Evolutionary conservation across 2,888 invertebrate genomes (phyloP), one percentile per base, ranked within the genome.

Genomic region (Heliconius erato): DNA sequence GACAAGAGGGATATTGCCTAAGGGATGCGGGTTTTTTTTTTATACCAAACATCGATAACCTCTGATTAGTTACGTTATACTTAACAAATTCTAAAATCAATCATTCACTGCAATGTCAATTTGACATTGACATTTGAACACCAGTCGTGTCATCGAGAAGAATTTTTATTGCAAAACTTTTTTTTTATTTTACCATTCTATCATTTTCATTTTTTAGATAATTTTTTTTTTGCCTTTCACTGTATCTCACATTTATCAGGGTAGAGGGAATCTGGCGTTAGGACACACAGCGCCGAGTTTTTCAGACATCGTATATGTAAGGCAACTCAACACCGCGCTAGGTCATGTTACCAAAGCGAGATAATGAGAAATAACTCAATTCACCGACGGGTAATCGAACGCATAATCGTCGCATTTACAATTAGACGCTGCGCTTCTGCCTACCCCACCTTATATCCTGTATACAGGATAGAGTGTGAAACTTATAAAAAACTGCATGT

Each of bases 51-150:
- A 9, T 9, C 40, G 40, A 9, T 40, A 19, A 26, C 5, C 26
- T 26, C 26, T 26, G 11, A 14, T 28, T 67, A 26, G 65, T 67
- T 67, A 67, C 65, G 28, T 26, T 26, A 67, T 6, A 26, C 26
- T 67, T 28, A n/a, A 65, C 26, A 4, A 14, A 26, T 26, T 67
- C 32, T 19, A 16, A 9, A 28, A 7, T 68, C 19, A 67, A 68
- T 68, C 68, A 32, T 32, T 28, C 28, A 28, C 16, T 32, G 19
- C 32, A 68, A 9, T 35, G 35, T 69, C 68, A 69, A 32, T 32
- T 35, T 69, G 32, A 32, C 68, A 69, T 69, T 69, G 68, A 69
- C 35, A 69, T 69, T 69, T 69, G 35, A 69, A 32, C n/a, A 32
- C 9, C 7, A 32, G 19, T 5, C 28, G 68, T 19, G 32, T 68